These are phyloP conservation scores for Corythoichthys intestinalis DNA, from an alignment of 2,113 vertebrate genomes.

Conservation along the genomic window DNA sequence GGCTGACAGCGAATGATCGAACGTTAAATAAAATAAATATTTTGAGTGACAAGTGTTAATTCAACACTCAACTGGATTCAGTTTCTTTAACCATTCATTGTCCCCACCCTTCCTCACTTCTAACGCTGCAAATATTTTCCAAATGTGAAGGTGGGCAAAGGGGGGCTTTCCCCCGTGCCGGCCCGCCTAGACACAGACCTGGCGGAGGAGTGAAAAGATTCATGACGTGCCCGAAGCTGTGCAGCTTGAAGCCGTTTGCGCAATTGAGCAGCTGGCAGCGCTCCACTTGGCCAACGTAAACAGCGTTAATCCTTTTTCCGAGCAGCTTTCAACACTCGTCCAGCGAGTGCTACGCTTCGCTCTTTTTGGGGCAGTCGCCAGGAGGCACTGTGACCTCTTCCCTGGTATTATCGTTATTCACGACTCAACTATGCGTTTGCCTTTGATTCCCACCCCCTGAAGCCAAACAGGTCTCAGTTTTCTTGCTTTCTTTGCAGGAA, in stretches of 20 bases:
- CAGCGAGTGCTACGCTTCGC: slow-evolving; percentile 31
- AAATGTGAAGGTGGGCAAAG: slow-evolving; percentile 20
- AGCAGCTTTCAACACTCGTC: slow-evolving; percentile 75
- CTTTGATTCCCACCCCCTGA: slow-evolving; percentile 67
- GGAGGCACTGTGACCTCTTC: slow-evolving; percentile 57
- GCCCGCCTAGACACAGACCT: slow-evolving; percentile 30
- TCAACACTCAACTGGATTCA: neutral
- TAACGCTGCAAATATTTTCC: slow-evolving; percentile 1
- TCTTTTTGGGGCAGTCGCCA: slow-evolving; percentile 35
- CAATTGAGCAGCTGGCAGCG: slow-evolving; percentile 69
- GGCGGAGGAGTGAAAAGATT: slow-evolving; percentile 56
- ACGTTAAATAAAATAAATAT: too few relatives aligned
- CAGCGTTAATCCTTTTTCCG: slow-evolving; percentile 76
- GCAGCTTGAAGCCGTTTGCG: slow-evolving; percentile 71
- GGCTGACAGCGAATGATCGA: too few relatives aligned
- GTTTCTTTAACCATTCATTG: neutral
- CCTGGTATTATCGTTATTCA: slow-evolving; percentile 63
- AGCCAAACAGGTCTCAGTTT: slow-evolving; percentile 68
- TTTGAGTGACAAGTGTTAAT: too few relatives aligned
- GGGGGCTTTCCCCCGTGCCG: slow-evolving; percentile 33
- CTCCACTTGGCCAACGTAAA: slow-evolving; percentile 72
- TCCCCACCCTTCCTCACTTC: slow-evolving; percentile 4
- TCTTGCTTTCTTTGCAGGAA: slow-evolving; percentile 57
- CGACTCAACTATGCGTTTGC: slow-evolving; percentile 66
- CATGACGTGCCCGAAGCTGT: slow-evolving; percentile 48